phyloP scores from a whole-genome alignment of 2,888 invertebrate species.

The Scrobipalpa atriplicella region DNA sequence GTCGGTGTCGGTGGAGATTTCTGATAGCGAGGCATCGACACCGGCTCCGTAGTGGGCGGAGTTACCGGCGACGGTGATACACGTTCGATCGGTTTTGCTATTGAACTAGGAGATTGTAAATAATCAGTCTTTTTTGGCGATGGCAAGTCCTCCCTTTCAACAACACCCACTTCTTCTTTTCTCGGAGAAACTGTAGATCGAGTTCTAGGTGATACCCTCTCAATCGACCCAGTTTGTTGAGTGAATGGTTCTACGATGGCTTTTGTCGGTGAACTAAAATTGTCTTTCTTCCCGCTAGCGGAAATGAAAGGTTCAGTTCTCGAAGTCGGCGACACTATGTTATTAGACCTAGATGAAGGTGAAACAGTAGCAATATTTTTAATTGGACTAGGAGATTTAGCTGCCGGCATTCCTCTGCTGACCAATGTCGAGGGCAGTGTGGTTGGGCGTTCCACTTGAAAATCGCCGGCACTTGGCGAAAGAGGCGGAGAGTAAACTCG shows the following conservation, averaged over 20 bases:
- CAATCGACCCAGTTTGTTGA: conserved; percentile 45
- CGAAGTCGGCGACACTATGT: conserved; percentile 51
- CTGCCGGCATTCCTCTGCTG: conserved; percentile 61
- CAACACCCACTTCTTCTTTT: conserved; percentile 44
- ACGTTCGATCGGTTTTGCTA: conserved; percentile 53
- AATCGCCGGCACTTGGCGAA: conserved; percentile 84
- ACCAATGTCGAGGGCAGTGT: conserved; percentile 70
- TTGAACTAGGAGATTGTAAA: conserved; percentile 44
- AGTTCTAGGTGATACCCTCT: conserved; percentile 51
- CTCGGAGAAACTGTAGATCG: conserved; percentile 56
- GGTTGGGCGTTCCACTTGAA: conserved; percentile 68
- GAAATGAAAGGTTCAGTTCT: conserved; percentile 57
- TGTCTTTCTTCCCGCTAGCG: conserved; percentile 56
- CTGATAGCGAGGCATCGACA: conserved; percentile 52
- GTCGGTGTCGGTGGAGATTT: conserved; percentile 67
- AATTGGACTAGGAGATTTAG: conserved; percentile 75
- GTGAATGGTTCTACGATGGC: conserved; percentile 43
- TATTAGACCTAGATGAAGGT: conserved; percentile 44
- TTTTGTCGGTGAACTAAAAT: conserved; percentile 54
- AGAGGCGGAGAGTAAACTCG: conserved; percentile 79
- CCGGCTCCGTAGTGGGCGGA: conserved; percentile 48
- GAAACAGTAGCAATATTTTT: conserved; percentile 62
- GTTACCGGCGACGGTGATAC: conserved; percentile 51
- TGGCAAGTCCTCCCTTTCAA: conserved; percentile 45
- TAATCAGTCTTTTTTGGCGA: conserved; percentile 45